Evolutionary conservation across 2,888 invertebrate genomes (phyloP).

Genomic region (Melolontha melolontha): DNA sequence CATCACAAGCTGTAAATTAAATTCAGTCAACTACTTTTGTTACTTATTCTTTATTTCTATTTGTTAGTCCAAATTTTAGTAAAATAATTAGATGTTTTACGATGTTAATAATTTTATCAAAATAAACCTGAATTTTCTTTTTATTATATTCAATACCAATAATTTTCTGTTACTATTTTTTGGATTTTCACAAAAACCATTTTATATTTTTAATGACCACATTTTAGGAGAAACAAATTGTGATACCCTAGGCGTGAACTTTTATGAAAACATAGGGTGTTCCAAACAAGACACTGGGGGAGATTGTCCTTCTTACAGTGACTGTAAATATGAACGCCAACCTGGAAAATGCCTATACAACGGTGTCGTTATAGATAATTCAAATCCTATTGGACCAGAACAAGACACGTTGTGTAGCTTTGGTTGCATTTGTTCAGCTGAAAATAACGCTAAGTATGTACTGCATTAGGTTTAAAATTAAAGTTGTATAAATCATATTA

Average conservation of each 20-base stretch:
- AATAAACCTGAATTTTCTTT: no score
- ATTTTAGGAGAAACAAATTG: constrained; percentile 18
- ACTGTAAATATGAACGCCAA: constrained; percentile 32
- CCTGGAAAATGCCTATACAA: constrained; percentile 39
- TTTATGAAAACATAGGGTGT: constrained; percentile 38
- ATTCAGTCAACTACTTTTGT: no score
- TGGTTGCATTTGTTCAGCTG: constrained; percentile 29
- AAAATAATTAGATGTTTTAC: no score
- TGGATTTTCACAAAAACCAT: no score
- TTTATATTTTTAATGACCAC: background rate
- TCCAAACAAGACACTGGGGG: background rate
- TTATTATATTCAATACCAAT: no score
- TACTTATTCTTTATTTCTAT: no score
- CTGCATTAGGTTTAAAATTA: constrained; percentile 7
- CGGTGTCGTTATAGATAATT: constrained; percentile 11
- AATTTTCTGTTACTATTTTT: no score
- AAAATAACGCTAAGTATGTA: constrained; percentile 17
- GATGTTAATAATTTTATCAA: no score
- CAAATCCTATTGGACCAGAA: background rate
- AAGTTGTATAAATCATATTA: background rate
- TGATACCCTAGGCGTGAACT: constrained; percentile 33
- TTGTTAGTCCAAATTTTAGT: no score
- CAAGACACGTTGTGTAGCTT: constrained; percentile 21
- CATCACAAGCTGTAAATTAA: no score
- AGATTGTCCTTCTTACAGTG: constrained; percentile 30